phyloP scores from a whole-genome alignment of 2,888 invertebrate species.

The Nineta flava region DNA sequence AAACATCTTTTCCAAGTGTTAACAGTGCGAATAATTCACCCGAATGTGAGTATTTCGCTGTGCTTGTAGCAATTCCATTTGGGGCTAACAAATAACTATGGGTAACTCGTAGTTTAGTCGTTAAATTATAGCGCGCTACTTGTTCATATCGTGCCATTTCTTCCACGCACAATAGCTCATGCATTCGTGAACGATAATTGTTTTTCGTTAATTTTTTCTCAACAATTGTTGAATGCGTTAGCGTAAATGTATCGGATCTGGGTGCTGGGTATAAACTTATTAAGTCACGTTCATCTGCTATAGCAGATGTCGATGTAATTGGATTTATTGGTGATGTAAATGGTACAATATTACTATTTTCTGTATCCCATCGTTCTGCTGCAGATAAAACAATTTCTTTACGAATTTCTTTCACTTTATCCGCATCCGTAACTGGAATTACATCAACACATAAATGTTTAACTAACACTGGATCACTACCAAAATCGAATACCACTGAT shows the following conservation, averaged over 20 bases:
- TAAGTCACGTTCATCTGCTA: conserved; percentile 34
- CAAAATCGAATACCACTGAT: conserved; percentile 60
- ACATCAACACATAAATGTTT: conserved; percentile 62
- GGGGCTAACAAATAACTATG: conserved; percentile 53
- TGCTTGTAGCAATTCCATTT: conserved; percentile 47
- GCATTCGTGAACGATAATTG: conserved; percentile 58
- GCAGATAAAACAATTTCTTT: conserved; percentile 43
- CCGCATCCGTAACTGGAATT: conserved; percentile 47
- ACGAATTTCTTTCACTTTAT: conserved; percentile 45
- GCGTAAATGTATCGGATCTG: conserved; percentile 42
- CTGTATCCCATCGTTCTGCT: conserved; percentile 42
- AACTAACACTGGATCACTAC: conserved; percentile 42
- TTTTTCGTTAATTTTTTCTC: conserved; percentile 44
- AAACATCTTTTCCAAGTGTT: conserved; percentile 53
- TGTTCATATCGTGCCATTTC: conserved; percentile 58
- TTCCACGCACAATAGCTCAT: conserved; percentile 59
- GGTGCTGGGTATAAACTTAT: conserved; percentile 48
- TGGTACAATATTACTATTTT: conserved; percentile 34
- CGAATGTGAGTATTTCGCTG: conserved; percentile 58
- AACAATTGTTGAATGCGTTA: conserved; percentile 49
- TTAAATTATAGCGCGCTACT: conserved; percentile 51
- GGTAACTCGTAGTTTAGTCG: conserved; percentile 42
- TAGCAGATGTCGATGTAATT: conserved; percentile 30
- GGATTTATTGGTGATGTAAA: conserved; percentile 38
- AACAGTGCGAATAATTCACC: conserved; percentile 64